Evolutionary conservation across 2,888 invertebrate genomes (phyloP).

Genomic region (Unio pictorum): DNA sequence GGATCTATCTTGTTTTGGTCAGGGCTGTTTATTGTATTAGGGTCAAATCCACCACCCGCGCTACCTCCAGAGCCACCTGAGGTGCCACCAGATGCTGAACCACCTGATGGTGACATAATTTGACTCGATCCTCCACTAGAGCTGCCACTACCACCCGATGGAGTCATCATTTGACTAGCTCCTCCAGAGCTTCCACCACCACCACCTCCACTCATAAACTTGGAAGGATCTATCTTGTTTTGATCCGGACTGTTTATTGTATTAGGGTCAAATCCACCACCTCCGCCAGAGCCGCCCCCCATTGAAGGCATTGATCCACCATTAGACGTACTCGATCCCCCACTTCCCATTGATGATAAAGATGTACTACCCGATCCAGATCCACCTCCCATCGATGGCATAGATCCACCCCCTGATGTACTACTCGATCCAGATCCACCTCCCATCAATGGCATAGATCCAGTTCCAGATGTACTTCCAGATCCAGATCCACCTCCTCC

Average conservation of each 20-base stretch:
- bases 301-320: constrained; percentile 1
- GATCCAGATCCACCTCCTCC: constrained; percentile 5
- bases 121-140: constrained; percentile 15
- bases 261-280: constrained; percentile 23
- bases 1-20: constrained; percentile 43
- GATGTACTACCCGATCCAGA: constrained; percentile 1
- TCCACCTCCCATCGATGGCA: too few species aligned
- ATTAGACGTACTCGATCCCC: neutral
- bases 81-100: constrained; percentile 1
- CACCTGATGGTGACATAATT: constrained; percentile 13
- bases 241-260: constrained; percentile 24
- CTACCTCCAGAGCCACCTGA: too few species aligned
- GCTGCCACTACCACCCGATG: constrained; percentile 11
- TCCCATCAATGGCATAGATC: constrained; percentile 1
- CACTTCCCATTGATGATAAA: neutral
- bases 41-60: constrained; percentile 15
- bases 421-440: constrained; percentile 4
- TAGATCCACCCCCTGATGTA: constrained; percentile 1
- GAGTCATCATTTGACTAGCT: neutral
- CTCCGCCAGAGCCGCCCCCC: constrained; percentile 15
- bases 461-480: neutral
- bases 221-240: constrained; percentile 37
- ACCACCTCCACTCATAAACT: constrained; percentile 29
- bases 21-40: constrained; percentile 21
- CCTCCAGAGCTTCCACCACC: constrained; percentile 9